Conservation (phyloP, 1,140 invertebrate species). For the Drosophila orosa region DNA sequence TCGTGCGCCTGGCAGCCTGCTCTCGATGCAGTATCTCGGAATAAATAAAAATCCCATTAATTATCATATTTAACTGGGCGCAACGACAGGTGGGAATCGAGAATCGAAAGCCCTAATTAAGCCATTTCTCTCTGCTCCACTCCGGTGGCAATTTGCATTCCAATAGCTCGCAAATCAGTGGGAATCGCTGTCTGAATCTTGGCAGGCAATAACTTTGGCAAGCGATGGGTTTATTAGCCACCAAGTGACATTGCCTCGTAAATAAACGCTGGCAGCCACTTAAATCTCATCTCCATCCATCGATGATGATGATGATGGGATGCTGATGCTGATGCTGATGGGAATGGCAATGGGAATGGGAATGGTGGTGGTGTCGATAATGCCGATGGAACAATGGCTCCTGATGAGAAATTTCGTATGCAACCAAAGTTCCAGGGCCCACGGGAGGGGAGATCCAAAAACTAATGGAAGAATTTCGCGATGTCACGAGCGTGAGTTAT, state of each 20-base stretch:
- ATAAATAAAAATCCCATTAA: slow-evolving; percentile 31
- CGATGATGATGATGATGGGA: slow-evolving; percentile 47
- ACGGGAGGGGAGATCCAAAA: slow-evolving; percentile 22
- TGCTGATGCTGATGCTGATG: no score
- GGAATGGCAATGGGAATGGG: slow-evolving; percentile 12
- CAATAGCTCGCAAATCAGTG: slow-evolving; percentile 36
- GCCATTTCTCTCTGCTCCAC: slow-evolving; percentile 34
- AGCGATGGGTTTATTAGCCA: slow-evolving; percentile 75
- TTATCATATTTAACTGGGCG: slow-evolving; percentile 31
- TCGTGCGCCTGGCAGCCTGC: slow-evolving; percentile 16
- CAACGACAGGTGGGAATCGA: slow-evolving; percentile 31
- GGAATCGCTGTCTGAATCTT: slow-evolving; percentile 33
- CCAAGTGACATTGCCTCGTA: slow-evolving; percentile 47
- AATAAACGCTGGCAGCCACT: slow-evolving; percentile 49
- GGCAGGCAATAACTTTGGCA: slow-evolving; percentile 56
- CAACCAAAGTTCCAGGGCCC: slow-evolving; percentile 36
- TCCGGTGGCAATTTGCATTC: slow-evolving; percentile 47
- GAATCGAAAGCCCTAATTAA: slow-evolving; percentile 42
- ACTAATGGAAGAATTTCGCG: slow-evolving; percentile 70
- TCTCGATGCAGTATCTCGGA: background rate
- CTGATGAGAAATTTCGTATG: slow-evolving; percentile 60
- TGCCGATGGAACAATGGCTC: slow-evolving; percentile 41
- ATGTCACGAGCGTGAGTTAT: slow-evolving; percentile 77
- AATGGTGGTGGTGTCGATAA: slow-evolving; percentile 25
- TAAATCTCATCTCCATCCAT: slow-evolving; percentile 49